Evolutionary conservation across 2,888 invertebrate genomes (phyloP), one percentile per base, ranked within the genome.

Genomic region (Cryptocephalus primarius): DNA sequence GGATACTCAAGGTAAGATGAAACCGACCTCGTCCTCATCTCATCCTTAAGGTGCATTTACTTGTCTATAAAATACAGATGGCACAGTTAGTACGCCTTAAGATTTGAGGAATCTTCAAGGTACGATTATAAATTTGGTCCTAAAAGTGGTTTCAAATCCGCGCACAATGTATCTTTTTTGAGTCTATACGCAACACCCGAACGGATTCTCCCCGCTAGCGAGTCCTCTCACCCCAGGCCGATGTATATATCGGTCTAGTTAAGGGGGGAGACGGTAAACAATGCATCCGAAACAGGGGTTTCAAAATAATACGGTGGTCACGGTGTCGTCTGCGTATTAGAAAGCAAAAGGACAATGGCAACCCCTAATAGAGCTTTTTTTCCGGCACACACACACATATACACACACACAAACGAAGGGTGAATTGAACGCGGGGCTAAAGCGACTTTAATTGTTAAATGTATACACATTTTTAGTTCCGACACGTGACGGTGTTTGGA

Each of bases 401-500:
- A 50, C 52, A 51, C 48, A 52, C 48, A 51, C 50, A 51, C 53
- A 51, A 53, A 53, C 49, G 56, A 50, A 54, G 56, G 54, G 55
- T 55, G 55, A 52, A 47, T 49, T 45, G 46, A 47, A 49, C 53
- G 49, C 14, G 46, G 48, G 53, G 55, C 58, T 61, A 63, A 63
- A 61, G 55, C 62, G 62, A 63, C 63, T 63, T 63, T 62, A 62
- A 63, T 63, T 62, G 61, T 63, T 57, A 53, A 52, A 49, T 55
- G 57, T 57, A 56, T 57, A 55, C 50, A 59, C 57, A 57, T 56
- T 60, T 59, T 60, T 58, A 52, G 50, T 52, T 57, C 48, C 33
- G 57, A 54, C 62, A 62, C 63, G 63, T 62, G 63, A 56, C 60
- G 46, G 33, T 57, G 59, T 60, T 61, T 59, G 58, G 44, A 44